Evolutionary conservation across 2,888 invertebrate genomes (phyloP).

Genomic region (Cephus pygmeus): DNA sequence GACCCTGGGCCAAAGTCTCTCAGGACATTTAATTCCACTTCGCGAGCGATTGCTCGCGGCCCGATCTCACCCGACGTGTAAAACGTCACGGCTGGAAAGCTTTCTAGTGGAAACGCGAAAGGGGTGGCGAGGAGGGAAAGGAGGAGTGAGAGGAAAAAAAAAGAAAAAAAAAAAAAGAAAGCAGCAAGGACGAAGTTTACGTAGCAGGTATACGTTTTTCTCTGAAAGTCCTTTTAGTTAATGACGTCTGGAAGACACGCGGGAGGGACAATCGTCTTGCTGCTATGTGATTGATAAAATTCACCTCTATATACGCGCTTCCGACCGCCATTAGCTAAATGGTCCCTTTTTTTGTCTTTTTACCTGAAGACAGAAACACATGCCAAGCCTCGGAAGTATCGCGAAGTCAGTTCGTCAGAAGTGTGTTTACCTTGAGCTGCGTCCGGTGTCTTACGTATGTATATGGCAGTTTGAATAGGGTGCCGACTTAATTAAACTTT

Average conservation of each 20-base stretch:
- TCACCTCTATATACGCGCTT: neutral
- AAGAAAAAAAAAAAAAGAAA: neutral
- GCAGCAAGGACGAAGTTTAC: neutral
- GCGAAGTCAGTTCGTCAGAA: neutral
- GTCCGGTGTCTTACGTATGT: neutral
- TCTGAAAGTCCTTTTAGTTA: neutral
- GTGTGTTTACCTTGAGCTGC: neutral
- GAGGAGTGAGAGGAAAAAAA: neutral
- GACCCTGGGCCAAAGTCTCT: neutral
- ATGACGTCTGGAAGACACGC: neutral
- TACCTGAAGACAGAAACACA: neutral
- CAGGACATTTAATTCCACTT: neutral
- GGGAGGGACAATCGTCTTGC: neutral
- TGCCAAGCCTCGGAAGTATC: neutral
- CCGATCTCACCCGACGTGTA: neutral
- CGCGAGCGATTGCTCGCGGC: neutral
- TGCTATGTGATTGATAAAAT: neutral
- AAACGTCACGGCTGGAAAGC: neutral
- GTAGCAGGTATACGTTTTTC: neutral
- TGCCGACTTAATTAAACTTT: neutral
- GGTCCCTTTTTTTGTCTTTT: neutral
- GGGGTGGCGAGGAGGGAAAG: neutral
- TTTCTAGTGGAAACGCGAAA: neutral
- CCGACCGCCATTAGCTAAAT: neutral
- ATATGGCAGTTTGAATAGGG: neutral